phyloP scores from a whole-genome alignment of 2,797 vertebrate species.

The Denticeps clupeoides region DNA sequence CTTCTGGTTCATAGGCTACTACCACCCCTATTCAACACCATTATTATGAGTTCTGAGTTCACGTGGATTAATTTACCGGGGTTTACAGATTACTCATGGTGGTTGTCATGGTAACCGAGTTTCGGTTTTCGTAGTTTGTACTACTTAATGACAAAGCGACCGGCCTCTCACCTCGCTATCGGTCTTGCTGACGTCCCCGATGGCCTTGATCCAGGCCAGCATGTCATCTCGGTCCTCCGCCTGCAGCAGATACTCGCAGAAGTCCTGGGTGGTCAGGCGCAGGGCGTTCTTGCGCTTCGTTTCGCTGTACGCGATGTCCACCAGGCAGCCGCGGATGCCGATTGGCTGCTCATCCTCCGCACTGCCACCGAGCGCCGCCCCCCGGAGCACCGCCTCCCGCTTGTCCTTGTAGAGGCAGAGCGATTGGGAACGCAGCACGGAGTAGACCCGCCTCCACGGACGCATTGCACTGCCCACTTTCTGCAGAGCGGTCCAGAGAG shows the following conservation, averaged over 20 bases:
- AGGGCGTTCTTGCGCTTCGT: slow-evolving; percentile 93
- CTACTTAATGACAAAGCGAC: too few relatives aligned
- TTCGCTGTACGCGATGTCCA: slow-evolving; percentile 98
- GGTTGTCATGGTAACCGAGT: too few relatives aligned
- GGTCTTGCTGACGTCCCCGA: slow-evolving; percentile 89
- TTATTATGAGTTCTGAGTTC: too few relatives aligned
- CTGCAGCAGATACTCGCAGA: slow-evolving; percentile 99
- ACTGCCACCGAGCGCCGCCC: slow-evolving; percentile 60
- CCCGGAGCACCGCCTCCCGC: slow-evolving; percentile 76
- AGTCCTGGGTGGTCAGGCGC: slow-evolving; percentile 94
- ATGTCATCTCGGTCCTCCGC: slow-evolving; percentile 95
- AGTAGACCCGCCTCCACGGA: slow-evolving; percentile 90
- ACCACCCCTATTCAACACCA: too few relatives aligned
- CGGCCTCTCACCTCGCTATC: slow-evolving; percentile 96
- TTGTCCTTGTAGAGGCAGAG: slow-evolving; percentile 95
- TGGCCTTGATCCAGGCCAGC: slow-evolving; percentile 94
- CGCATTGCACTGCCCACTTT: slow-evolving; percentile 90
- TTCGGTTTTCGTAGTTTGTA: too few relatives aligned
- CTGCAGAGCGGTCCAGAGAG: slow-evolving; percentile 45
- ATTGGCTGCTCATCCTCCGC: slow-evolving; percentile 86
- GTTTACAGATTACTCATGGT: too few relatives aligned
- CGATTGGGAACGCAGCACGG: slow-evolving; percentile 77
- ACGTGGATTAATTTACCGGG: too few relatives aligned
- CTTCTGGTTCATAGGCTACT: too few relatives aligned
- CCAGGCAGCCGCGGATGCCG: slow-evolving; percentile 91